Base-by-base conservation (phyloP, 2,113 vertebrate genomes). In the Dasyprocta punctata region DNA sequence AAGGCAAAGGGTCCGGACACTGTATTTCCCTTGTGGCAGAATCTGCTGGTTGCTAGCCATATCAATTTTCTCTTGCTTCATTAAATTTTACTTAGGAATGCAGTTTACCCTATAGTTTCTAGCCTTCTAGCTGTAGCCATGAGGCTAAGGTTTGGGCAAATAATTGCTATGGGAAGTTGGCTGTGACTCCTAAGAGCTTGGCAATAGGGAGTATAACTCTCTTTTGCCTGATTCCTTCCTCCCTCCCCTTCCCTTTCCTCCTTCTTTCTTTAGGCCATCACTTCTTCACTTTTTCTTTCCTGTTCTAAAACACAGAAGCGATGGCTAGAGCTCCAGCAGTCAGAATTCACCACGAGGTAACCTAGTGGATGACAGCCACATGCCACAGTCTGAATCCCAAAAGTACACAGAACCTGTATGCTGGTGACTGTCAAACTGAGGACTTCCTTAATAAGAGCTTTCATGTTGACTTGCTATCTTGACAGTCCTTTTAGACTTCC, bases 361-460 rank as follows among this genome's bases (percentile, higher is more conserved):
- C 69, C 88, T 75, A 71, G 52, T 86, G 56, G 56, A 30, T 26
- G 52, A 90, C 49, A 90, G 71, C n/a, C 71, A 49, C 0, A 0
- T 56, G 49, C 63, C 60, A 77, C 19, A 80, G 0, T 6, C 63
- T 28, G 44, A 47, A 63, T 94, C 58, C 69, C 56, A 94, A 94
- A 92, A 44, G 56, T 36, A 84, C 38, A 56, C 47, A 11, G 82
- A 90, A 44, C 30, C 44, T 88, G 67, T 61, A 14, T 41, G 67
- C 54, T 77, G 30, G 49, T 77, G 67, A 92, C 94, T 90, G 77
- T 30, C 52, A 84, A 90, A 75, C 38, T 33, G 9, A 87, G n/a
- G 80, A 80, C 28, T 69, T 89, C 38, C 87, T 96, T 84, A 87
- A 86, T 19, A 26, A 96, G 78, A 85, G 58, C 89, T 90, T 90